Base-by-base conservation (phyloP, 64 coral and sea anemone species). In the Montipora foliosa region DNA sequence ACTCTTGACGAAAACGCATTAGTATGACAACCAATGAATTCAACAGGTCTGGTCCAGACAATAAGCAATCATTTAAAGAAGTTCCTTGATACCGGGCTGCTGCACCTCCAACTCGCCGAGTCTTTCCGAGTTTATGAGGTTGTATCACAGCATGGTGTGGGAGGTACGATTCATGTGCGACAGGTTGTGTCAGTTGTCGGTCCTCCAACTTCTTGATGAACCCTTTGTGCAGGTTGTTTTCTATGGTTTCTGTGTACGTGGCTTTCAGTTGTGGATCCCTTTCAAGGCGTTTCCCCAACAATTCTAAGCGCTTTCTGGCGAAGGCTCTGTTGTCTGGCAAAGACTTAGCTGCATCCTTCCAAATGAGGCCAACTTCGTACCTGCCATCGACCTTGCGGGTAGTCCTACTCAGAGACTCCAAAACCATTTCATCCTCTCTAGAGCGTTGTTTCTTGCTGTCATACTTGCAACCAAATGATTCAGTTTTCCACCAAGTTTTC, bases 351-450 rank as follows among this genome's bases (percentile, higher is more conserved):
- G 16, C 10, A 79, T 21, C 16, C 15, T 16, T 8, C 77, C 19
- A 79, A 79, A 79, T n/a, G 25, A 91, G 47, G 9, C 55, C 55
- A 64, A 74, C 79, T 60, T 81, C 64, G 46, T 91, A 91, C 24
- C 67, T 47, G 20, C 77, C 77, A 79, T 79, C 49, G 8, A 79
- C 48, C 16, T 55, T 79, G 2, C 19, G 49, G 49, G 77, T 79
- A 6, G 46, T n/a, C 50, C 22, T 8, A 22, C 50, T n/a, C 77
- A 79, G 19, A n/a, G 50, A 79, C 9, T 79, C 50, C 77, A 25
- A 51, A 48, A 79, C 49, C 47, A 17, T 79, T 79, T 10, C 77
- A 79, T 79, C 77, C 20, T 79, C 49, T 6, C 49, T n/a, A n/a
- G 77, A 79, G 19, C 77, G 77, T 9, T 79, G 15, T 16, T 47